Base-by-base conservation (phyloP, 2,888 invertebrate genomes). In the Lasiommata megera region DNA sequence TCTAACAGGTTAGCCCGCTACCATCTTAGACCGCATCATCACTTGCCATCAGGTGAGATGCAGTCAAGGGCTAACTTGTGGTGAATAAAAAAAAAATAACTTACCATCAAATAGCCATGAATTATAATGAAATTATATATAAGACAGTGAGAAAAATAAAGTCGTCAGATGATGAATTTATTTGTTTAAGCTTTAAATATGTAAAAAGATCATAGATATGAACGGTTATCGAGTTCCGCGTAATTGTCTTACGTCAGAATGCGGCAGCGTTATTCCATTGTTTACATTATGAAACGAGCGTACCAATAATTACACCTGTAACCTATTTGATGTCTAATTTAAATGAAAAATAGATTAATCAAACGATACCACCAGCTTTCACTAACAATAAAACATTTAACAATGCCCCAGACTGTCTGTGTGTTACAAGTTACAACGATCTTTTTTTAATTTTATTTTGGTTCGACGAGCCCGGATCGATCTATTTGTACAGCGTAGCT, bases 311-410 rank as follows among this genome's bases (percentile, higher is more conserved):
- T 81, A 80, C 72, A 73, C 71, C 72, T 72, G 76, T 75, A 79
- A 82, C 76, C 75, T 77, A 79, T 81, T 82, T 76, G 79, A 77
- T 80, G 78, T 83, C 80, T 82, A 79, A 85, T 83, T 86, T 83
- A 78, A 86, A 86, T 82, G 76, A 73, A 77, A 79, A 81, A 78
- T 71, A 85, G 80, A 85, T 88, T 84, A 83, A 86, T 87, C 83
- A 85, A 84, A 84, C 84, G 79, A 82, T 84, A 85, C 77, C n/a
- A n/a, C n/a, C 75, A 79, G 77, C 79, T 81, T 81, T 81, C 76
- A 78, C 79, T 80, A 76, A 73, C 79, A 75, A 76, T 82, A 81
- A 85, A 84, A 82, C 82, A 80, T 80, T 77, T 78, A 83, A 87
- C 85, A 87, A 87, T 83, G 77, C 81, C 78, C 73, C 80, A 77